Conservation (phyloP, 2,888 invertebrate genomes). For the Cantharis nigra region DNA sequence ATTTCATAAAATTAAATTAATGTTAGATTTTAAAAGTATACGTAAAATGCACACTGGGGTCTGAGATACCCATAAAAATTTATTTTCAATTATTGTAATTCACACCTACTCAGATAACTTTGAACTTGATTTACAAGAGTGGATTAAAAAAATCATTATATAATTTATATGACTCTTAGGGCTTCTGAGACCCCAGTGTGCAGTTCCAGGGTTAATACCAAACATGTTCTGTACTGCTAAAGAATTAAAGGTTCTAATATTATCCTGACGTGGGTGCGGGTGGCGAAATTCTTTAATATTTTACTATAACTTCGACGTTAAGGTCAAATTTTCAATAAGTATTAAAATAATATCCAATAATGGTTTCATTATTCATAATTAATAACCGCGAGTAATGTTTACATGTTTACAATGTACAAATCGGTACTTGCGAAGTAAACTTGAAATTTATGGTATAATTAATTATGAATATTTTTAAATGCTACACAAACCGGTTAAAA, state of each 20-base stretch:
- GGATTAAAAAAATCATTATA: too few relatives aligned
- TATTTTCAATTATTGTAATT: too few relatives aligned
- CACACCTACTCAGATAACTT: too few relatives aligned
- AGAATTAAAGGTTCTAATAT: not conserved
- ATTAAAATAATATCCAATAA: not conserved
- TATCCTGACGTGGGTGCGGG: not conserved
- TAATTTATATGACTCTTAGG: too few relatives aligned
- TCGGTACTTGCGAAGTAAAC: not conserved
- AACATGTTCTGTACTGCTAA: too few relatives aligned
- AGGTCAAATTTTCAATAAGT: not conserved
- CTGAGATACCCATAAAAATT: too few relatives aligned
- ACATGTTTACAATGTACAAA: not conserved
- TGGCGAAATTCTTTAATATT: not conserved
- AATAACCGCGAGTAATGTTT: not conserved
- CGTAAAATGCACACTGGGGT: too few relatives aligned
- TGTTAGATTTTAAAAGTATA: too few relatives aligned
- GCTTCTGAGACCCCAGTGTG: too few relatives aligned
- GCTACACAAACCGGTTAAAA: not conserved
- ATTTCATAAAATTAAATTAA: too few relatives aligned
- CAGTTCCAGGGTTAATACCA: too few relatives aligned
- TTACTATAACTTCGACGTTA: not conserved
- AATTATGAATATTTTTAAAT: not conserved
- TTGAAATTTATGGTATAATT: not conserved
- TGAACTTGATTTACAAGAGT: too few relatives aligned
- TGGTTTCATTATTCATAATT: not conserved